Evolutionary conservation across 2,888 invertebrate genomes (phyloP), one percentile per base, ranked within the genome.

Genomic region (Volucella bombylans): DNA sequence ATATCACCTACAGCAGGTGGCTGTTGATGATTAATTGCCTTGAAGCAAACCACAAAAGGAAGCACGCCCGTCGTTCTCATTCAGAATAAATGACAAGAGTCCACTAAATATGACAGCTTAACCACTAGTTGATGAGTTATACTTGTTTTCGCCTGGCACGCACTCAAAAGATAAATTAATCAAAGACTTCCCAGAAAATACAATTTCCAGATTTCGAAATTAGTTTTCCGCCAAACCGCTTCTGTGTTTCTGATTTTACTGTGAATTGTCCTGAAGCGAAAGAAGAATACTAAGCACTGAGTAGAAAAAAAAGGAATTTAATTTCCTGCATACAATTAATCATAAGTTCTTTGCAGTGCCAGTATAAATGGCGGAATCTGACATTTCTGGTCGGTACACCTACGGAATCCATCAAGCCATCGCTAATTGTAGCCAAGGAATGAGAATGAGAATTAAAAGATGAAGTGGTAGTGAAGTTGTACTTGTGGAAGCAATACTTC

Each of bases 311-410:
- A 38, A 52, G 12, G 8, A 55, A 39, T 65, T 23, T 57, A 74
- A 74, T 74, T 59, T 74, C 65, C 74, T 74, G 9, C 65, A 50
- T 23, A 59, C 65, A 67, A 74, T 74, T 74, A 74, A 74, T 74
- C 74, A 74, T 50, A 74, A 65, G 65, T 31, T 38, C 23, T 23
- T 49, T 64, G 47, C 64, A 39, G 38, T 69, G 47, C 12, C 39
- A 57, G 68, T 14, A 57, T 4, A 39, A 47, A 23, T 47, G 68
- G 38, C 23, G 11, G 14, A 45, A 11, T 14, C 57, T 69, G 55
- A 69, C 57, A 47, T 57, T 67, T 45, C 43, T 54, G 54, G 45
- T 67, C 55, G 31, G 65, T 50, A 45, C 67, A 69, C 68, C 68
- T 69, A 38, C 38, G 57, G 39, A 38, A 47, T 69, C 45, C 57